Conservation (phyloP, 2,113 vertebrate species). For the Paracanthobrama guichenoti region DNA sequence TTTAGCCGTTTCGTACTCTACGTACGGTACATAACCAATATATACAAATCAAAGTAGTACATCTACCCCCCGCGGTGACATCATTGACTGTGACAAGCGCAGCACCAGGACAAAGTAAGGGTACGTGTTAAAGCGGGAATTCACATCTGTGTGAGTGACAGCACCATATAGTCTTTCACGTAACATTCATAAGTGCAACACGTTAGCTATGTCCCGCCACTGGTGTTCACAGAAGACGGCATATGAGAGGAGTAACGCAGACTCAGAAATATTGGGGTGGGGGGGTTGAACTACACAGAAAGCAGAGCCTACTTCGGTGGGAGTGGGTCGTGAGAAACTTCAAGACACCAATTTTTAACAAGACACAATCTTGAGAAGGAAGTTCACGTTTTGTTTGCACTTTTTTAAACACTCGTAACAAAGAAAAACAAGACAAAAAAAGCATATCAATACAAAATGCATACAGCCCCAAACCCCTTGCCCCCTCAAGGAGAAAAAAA, state of each 20-base stretch:
- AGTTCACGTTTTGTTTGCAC: slow-evolving; percentile 56
- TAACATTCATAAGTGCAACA: slow-evolving; percentile 27
- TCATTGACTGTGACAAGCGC: slow-evolving; percentile 68
- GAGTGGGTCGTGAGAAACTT: slow-evolving; percentile 3
- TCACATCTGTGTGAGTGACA: slow-evolving; percentile 68
- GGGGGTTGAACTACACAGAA: background rate
- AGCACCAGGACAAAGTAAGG: background rate
- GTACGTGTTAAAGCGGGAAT: slow-evolving; percentile 63
- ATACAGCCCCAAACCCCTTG: slow-evolving; percentile 50
- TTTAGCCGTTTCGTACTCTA: slow-evolving; percentile 62
- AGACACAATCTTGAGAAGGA: slow-evolving; percentile 52
- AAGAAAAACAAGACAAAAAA: slow-evolving; percentile 62
- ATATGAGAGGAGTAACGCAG: slow-evolving; percentile 14
- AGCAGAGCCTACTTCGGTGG: slow-evolving; percentile 9
- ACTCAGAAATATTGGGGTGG: background rate
- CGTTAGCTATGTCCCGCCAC: slow-evolving; percentile 22
- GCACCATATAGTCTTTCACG: slow-evolving; percentile 65
- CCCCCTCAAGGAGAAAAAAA: slow-evolving; percentile 27
- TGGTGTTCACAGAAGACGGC: slow-evolving; percentile 56
- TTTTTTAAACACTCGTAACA: slow-evolving; percentile 65
- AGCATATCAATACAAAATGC: slow-evolving; percentile 55
- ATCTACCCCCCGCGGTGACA: slow-evolving; percentile 56
- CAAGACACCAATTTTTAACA: slow-evolving; percentile 58
- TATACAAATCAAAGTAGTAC: slow-evolving; percentile 52
- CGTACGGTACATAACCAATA: slow-evolving; percentile 54